Percentiles rank a stretch among this genome's conserved stretches.
Conservation (phyloP, 2,888 invertebrate genomes). For the Omphaloscelis lunosa region DNA sequence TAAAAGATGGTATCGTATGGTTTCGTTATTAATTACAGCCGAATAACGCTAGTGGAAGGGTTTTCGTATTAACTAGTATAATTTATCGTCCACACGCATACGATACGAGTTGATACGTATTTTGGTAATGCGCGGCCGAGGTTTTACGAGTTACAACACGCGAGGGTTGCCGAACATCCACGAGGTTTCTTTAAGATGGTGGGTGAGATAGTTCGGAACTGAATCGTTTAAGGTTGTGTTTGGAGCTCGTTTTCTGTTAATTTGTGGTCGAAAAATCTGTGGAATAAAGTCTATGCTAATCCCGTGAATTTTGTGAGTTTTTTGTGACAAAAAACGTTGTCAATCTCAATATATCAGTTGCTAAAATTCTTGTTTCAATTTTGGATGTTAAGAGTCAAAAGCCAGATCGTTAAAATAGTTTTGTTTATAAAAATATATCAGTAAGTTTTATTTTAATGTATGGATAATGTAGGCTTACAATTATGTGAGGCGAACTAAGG, state of each 20-base stretch:
- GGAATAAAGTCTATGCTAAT: constrained; percentile 1
- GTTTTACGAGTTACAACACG: constrained; percentile 84
- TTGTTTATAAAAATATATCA: background rate
- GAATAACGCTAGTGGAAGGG: constrained; percentile 82
- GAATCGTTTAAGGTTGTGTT: constrained; percentile 33
- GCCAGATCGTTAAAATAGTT: background rate
- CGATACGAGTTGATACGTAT: constrained; percentile 87
- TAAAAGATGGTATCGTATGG: constrained; percentile 83
- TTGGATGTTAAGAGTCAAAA: too few species aligned
- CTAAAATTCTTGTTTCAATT: background rate
- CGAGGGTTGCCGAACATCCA: constrained; percentile 68
- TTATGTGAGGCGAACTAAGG: background rate
- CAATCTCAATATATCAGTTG: background rate
- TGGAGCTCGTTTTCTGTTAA: constrained; percentile 26
- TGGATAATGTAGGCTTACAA: background rate
- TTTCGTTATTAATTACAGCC: constrained; percentile 87
- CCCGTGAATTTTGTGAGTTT: background rate
- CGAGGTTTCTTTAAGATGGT: constrained; percentile 50
- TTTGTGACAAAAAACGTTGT: background rate
- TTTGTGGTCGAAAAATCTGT: constrained; percentile 23
- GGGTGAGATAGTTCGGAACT: constrained; percentile 55
- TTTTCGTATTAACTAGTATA: constrained; percentile 85
- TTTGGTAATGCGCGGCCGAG: constrained; percentile 81
- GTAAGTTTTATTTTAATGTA: background rate
- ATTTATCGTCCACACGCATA: constrained; percentile 83